phyloP scores from a whole-genome alignment of 2,113 vertebrate species.

The Ciconia stormi region DNA sequence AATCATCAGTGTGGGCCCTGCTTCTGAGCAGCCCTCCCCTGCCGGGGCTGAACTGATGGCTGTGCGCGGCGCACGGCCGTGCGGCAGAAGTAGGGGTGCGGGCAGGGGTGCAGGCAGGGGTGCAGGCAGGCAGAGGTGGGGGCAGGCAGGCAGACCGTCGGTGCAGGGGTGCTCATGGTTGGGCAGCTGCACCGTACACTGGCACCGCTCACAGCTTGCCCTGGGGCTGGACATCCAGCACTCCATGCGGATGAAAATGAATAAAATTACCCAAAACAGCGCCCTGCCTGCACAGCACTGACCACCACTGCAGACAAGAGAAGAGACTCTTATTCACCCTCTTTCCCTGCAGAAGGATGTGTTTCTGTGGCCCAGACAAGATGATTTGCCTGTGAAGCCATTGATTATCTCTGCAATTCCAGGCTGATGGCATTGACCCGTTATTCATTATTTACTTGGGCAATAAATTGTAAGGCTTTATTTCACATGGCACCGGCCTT shows the following conservation, averaged over 20 bases:
- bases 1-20: rapidly evolving
- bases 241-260: rapidly evolving
- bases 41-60: too few species aligned
- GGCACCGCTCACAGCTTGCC: neutral
- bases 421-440: neutral
- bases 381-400: rapidly evolving
- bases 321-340: too few species aligned
- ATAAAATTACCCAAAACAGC: neutral
- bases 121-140: neutral
- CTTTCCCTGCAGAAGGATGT: rapidly evolving
- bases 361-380: rapidly evolving
- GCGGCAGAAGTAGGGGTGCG: neutral
- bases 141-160: neutral
- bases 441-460: neutral
- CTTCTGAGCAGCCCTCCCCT: neutral
- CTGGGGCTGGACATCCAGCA: neutral
- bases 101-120: neutral
- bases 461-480: rapidly evolving
- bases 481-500: rapidly evolving
- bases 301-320: neutral
- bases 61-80: rapidly evolving
- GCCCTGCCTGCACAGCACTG: neutral
- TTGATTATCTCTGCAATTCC: neutral
- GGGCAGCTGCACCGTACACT: rapidly evolving
- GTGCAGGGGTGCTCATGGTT: neutral